Evolutionary conservation across 2,888 invertebrate species (phyloP), one percentile per base, ranked within the genome.

Genomic region (Drosophila stalkeri): DNA sequence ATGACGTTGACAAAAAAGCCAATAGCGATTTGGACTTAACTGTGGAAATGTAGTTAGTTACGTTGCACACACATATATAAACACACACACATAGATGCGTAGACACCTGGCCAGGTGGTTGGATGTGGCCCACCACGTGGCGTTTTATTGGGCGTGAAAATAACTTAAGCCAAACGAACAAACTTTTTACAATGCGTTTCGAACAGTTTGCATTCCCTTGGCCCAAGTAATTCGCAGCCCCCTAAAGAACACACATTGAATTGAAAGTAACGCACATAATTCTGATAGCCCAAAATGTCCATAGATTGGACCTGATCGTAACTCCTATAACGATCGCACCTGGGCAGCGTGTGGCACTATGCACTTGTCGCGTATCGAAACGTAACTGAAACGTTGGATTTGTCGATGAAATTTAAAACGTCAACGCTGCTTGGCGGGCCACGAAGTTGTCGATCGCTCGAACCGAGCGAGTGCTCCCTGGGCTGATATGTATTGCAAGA

Each of bases 141-240:
- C 91, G 89, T 64, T 78, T 69, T 60, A 57, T 77, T 81, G 86
- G 90, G 85, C 91, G 80, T 82, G 92, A 91, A 93, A 92, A 93
- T 92, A 92, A 93, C 93, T 93, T 93, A 92, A 93, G 93, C 93
- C 93, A 93, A 93, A 93, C 93, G 93, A 93, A 93, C 93, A 92
- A 92, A 93, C 93, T 93, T 90, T 82, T 89, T 87, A 70, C 75
- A 82, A 84, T 76, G 68, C 64, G 59, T 56, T 78, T 41, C 41
- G 33, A 77, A 92, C 91, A 91, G 93, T 92, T 93, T 93, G 82
- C 82, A 92, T 93, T 91, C 93, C 92, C 89, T 90, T 93, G 93
- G 93, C 93, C 92, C 91, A 92, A 93, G 93, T 89, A 91, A 93
- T 92, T 92, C 89, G 92, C 92, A 88, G 90, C 90, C 91, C 82